Conservation (phyloP, 2,113 vertebrate genomes). For the Meleagris gallopavo region DNA sequence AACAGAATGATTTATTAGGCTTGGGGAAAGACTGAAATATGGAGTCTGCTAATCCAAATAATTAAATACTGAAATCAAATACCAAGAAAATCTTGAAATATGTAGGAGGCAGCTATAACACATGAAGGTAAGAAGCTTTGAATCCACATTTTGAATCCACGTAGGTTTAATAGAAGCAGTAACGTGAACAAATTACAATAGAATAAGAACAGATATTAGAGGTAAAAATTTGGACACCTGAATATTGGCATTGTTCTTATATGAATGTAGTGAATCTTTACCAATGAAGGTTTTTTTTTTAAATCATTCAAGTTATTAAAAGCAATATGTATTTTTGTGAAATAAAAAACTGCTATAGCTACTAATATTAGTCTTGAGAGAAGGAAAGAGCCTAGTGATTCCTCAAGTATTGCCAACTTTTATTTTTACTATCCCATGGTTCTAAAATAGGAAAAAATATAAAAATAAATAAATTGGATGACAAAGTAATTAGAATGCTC, state of each 20-base stretch:
- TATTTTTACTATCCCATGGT: not conserved
- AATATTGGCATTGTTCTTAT: not conserved
- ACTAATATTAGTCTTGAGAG: not conserved
- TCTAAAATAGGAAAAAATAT: not conserved
- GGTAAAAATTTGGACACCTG: not conserved
- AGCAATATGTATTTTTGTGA: not conserved
- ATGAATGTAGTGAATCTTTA: not conserved
- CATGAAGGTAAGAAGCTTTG: not conserved
- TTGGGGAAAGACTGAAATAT: not conserved
- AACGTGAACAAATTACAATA: not conserved
- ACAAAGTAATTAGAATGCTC: not conserved
- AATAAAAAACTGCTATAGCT: not conserved
- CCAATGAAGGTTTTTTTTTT: fast-evolving
- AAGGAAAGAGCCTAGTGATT: not conserved
- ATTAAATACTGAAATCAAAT: not conserved
- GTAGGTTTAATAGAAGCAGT: not conserved
- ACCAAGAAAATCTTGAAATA: not conserved
- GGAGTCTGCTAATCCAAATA: not conserved
- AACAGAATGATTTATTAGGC: not conserved
- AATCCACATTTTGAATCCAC: not conserved
- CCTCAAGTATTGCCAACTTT: not conserved
- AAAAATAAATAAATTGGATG: not conserved
- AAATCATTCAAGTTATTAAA: not conserved
- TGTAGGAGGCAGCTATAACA: not conserved
- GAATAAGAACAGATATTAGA: not conserved